Evolutionary conservation across 2,888 invertebrate genomes (phyloP).

Genomic region (Archips xylosteana): DNA sequence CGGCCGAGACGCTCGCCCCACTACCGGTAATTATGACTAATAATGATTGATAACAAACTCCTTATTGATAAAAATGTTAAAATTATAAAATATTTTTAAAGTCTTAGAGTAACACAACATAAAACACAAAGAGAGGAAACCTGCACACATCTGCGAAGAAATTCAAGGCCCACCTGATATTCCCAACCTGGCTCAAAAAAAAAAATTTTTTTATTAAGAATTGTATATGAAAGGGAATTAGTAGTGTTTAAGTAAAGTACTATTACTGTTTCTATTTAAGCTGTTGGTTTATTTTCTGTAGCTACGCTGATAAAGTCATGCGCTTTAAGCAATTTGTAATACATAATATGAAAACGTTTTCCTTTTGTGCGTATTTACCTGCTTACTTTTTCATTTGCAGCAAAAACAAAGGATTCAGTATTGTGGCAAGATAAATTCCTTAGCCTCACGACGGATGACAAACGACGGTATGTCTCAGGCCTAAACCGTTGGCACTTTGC

Average conservation of each 20-base stretch:
- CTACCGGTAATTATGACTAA: too few relatives aligned
- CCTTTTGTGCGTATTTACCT: slow-evolving; percentile 8
- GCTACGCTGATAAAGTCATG: not conserved
- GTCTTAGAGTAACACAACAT: too few relatives aligned
- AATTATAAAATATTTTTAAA: too few relatives aligned
- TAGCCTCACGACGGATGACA: slow-evolving; percentile 21
- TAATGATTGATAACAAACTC: not conserved
- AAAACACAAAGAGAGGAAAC: too few relatives aligned
- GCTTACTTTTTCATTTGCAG: slow-evolving; percentile 8
- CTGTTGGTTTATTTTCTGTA: not conserved
- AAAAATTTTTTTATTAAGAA: not conserved
- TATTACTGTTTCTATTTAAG: not conserved
- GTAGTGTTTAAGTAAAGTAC: not conserved
- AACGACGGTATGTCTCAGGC: slow-evolving; percentile 29
- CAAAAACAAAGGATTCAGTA: slow-evolving; percentile 11
- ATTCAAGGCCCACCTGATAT: too few relatives aligned
- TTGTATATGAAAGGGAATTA: not conserved
- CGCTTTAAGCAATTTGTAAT: not conserved
- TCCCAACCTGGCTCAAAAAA: too few relatives aligned
- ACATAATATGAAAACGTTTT: not conserved
- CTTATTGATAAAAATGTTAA: not conserved
- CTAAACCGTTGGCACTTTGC: slow-evolving; percentile 31
- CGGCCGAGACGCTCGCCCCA: too few relatives aligned
- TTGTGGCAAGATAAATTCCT: slow-evolving; percentile 25
- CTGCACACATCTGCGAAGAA: too few relatives aligned